Percentiles rank a stretch among this genome's conserved stretches.
These are phyloP conservation scores for Tangara arthus DNA, from an alignment of 2,797 vertebrate genomes.

Conservation along the genomic window DNA sequence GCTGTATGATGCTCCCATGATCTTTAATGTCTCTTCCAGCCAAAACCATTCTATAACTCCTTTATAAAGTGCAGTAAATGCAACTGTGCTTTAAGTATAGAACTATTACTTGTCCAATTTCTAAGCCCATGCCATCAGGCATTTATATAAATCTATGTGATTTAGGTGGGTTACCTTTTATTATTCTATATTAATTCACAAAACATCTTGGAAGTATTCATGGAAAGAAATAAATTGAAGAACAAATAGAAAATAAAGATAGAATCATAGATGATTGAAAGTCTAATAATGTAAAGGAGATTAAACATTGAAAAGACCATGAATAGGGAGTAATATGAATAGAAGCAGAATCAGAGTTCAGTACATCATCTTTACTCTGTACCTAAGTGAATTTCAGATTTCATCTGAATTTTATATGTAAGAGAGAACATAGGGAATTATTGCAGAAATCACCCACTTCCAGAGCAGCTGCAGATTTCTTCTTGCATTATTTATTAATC, in stretches of 20 bases:
- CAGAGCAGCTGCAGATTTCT: not conserved
- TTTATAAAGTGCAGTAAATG: not conserved
- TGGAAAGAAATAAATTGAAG: constrained; percentile 14
- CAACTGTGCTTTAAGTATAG: not conserved
- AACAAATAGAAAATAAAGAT: not conserved
- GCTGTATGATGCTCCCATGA: not conserved
- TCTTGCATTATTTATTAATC: constrained; percentile 39
- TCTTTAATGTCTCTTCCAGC: not conserved
- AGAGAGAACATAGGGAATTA: not conserved
- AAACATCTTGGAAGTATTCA: not conserved
- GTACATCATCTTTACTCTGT: constrained; percentile 14
- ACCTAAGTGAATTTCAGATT: not conserved
- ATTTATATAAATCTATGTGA: not conserved
- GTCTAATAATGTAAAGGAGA: constrained; percentile 11
- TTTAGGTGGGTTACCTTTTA: not conserved
- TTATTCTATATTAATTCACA: not conserved
- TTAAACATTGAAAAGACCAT: not conserved
- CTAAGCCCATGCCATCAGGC: not conserved
- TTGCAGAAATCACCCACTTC: not conserved
- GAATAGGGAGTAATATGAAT: not conserved
- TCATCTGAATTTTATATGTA: constrained; percentile 1
- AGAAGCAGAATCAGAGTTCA: not conserved
- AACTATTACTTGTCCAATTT: not conserved
- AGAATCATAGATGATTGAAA: constrained; percentile 4
- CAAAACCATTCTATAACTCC: not conserved